Evolutionary conservation across 2,113 vertebrate species (phyloP).

Genomic region (Elanoides forficatus): DNA sequence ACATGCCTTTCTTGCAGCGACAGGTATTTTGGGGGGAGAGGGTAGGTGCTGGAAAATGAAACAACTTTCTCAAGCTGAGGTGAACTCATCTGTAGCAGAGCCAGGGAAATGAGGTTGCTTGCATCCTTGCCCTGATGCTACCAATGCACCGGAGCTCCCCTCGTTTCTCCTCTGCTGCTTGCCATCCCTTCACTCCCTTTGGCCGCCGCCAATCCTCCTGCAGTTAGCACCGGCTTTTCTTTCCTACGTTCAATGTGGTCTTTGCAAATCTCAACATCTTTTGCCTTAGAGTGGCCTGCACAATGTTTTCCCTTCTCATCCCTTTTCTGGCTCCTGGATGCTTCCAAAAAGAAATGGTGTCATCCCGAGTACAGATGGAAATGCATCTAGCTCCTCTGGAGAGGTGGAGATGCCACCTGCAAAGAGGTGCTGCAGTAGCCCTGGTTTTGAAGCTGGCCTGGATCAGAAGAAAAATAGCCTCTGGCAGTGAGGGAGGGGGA

Average conservation of each 20-base stretch:
- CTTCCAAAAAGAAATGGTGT: not conserved
- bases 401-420: not conserved
- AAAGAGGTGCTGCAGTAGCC: not conserved
- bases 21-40: not conserved
- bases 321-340: not conserved
- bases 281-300: not conserved
- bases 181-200: not conserved
- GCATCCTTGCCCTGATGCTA: not conserved
- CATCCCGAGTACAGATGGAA: not conserved
- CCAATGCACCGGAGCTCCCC: not conserved
- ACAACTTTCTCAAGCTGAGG: not conserved
- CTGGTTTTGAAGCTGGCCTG: not conserved
- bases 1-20: fast-evolving
- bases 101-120: not conserved
- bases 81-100: not conserved
- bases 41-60: not conserved
- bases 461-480: constrained; percentile 25
- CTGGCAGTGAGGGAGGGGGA: not conserved
- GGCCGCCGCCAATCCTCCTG: not conserved
- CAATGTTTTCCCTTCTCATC: not conserved
- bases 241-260: not conserved
- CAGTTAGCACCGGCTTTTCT: not conserved
- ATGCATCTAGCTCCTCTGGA: not conserved
- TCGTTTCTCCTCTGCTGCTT: not conserved
- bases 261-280: not conserved